A percentile compares a stretch with the other conserved stretches of the same genome.
Evolutionary conservation across 2,888 invertebrate species (phyloP).

Genomic region (Dendrolimus pini): DNA sequence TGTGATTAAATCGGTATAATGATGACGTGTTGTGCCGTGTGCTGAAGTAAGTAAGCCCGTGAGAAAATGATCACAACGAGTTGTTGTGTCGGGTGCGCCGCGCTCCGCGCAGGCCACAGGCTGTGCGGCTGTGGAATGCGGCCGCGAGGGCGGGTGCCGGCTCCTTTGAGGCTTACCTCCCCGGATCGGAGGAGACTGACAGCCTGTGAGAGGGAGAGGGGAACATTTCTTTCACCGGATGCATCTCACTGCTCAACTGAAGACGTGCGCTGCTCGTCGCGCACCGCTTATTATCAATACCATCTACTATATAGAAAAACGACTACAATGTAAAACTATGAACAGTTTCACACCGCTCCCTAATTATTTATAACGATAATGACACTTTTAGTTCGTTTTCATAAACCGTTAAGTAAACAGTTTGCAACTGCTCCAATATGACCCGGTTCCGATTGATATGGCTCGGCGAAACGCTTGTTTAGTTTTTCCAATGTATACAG

Average conservation of each 20-base stretch:
- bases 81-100: constrained; percentile 44
- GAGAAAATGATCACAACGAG: constrained; percentile 69
- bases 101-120: constrained; percentile 6
- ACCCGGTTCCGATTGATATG: constrained; percentile 34
- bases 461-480: constrained; percentile 20
- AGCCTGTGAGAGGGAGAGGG: constrained; percentile 58
- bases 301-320: constrained; percentile 2
- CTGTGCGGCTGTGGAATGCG: constrained; percentile 52
- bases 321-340: not conserved
- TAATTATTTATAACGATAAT: constrained; percentile 2
- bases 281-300: not conserved
- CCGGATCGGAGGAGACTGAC: constrained; percentile 49
- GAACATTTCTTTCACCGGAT: constrained; percentile 51
- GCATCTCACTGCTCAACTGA: constrained; percentile 28
- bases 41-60: constrained; percentile 55
- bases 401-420: constrained; percentile 4
- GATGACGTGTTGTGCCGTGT: constrained; percentile 56
- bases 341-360: not conserved
- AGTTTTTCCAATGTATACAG: constrained; percentile 6
- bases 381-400: constrained; percentile 3
- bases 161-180: constrained; percentile 66
- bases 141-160: constrained; percentile 69
- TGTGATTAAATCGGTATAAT: not conserved
- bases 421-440: constrained; percentile 16
- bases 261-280: not conserved